Conservation (phyloP, 2,888 invertebrate genomes). For the Tachina fera region DNA sequence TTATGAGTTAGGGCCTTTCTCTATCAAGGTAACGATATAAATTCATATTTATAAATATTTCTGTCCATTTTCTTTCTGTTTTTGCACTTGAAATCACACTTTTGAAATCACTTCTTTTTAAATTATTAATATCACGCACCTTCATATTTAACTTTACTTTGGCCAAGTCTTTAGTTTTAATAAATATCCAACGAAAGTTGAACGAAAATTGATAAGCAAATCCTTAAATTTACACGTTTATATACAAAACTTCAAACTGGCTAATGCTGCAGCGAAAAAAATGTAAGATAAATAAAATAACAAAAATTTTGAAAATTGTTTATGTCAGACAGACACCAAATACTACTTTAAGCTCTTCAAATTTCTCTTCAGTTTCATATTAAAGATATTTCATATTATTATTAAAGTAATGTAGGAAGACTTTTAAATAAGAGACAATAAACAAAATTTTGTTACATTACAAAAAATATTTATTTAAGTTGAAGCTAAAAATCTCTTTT, state of each 20-base stretch:
- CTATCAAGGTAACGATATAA: too few relatives aligned
- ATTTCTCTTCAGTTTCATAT: conserved; percentile 1
- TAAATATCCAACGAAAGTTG: conserved; percentile 43
- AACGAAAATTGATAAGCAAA: conserved; percentile 57
- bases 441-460: neutral
- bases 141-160: conserved; percentile 57
- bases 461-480: too few relatives aligned
- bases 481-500: too few relatives aligned
- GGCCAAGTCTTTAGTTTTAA: conserved; percentile 23
- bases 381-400: neutral
- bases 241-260: conserved; percentile 42
- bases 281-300: too few relatives aligned
- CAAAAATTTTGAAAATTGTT: too few relatives aligned
- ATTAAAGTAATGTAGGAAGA: neutral
- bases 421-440: neutral
- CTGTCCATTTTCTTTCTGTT: too few relatives aligned
- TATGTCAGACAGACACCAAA: neutral
- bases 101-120: neutral
- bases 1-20: too few relatives aligned
- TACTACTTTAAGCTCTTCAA: conserved; percentile 34
- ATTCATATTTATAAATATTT: too few relatives aligned
- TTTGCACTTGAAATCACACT: too few relatives aligned
- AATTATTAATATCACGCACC: conserved; percentile 45
- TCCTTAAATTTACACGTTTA: conserved; percentile 23
- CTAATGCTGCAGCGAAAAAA: conserved; percentile 1